These are phyloP conservation scores for Tupaia chinensis DNA, from an alignment of 2,113 vertebrate species.

Conservation along the genomic window DNA sequence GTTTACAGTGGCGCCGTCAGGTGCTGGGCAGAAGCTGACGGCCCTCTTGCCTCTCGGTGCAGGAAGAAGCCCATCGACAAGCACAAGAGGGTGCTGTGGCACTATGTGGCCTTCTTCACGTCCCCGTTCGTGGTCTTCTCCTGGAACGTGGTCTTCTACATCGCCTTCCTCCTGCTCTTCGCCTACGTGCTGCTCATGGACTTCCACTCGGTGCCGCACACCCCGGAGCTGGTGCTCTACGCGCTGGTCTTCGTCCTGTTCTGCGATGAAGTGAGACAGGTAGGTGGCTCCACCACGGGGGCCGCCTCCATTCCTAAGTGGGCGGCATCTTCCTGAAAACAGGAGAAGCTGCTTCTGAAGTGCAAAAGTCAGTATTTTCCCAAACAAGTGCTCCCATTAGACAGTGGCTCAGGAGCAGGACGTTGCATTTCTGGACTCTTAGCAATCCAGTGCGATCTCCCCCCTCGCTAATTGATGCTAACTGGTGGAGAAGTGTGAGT, in stretches of 20 bases:
- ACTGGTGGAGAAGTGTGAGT: not conserved
- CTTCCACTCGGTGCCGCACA: conserved; percentile 92
- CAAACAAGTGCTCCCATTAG: fast-evolving
- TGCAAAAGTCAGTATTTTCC: not conserved
- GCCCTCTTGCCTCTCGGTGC: not conserved
- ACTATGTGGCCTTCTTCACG: conserved; percentile 90
- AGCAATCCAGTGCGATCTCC: not conserved
- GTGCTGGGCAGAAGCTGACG: fast-evolving
- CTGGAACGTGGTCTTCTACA: conserved; percentile 96
- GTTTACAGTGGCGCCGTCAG: too few relatives aligned
- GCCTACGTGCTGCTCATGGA: conserved; percentile 96
- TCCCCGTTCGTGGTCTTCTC: conserved; percentile 97
- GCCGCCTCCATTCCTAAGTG: fast-evolving
- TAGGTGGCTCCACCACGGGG: conserved; percentile 68
- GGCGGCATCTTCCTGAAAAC: fast-evolving
- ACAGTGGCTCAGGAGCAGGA: not conserved
- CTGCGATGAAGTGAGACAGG: conserved; percentile 97
- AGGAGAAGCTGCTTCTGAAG: not conserved
- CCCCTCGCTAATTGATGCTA: fast-evolving
- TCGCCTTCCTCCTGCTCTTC: conserved; percentile 95
- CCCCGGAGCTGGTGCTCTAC: conserved; percentile 93
- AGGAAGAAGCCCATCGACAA: conserved; percentile 89
- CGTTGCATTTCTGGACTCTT: not conserved
- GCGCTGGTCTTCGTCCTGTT: conserved; percentile 94
- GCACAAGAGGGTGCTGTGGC: conserved; percentile 85